Conservation (phyloP, 2,797 vertebrate genomes). For the Echeneis naucrates region DNA sequence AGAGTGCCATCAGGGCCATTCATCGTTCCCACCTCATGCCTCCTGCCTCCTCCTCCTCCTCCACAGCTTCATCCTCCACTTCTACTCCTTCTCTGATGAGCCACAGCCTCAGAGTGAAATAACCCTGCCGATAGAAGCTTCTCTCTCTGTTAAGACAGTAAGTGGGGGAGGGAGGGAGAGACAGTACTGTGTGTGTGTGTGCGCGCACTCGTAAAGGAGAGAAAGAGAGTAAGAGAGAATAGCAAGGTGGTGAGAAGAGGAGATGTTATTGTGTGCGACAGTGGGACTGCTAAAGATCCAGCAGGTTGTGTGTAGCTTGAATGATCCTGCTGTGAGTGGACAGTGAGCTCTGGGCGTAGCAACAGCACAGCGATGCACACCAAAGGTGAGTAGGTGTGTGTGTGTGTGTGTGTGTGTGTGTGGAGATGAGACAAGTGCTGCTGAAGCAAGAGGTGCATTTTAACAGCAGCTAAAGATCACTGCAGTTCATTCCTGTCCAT, state of each 20-base stretch:
- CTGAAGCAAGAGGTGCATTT: slow-evolving; percentile 54
- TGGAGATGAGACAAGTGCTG: slow-evolving; percentile 57
- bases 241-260: slow-evolving; percentile 54
- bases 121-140: slow-evolving; percentile 79
- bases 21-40: slow-evolving; percentile 74
- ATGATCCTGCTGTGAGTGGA: slow-evolving; percentile 72
- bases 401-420: slow-evolving; percentile 32
- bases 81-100: slow-evolving; percentile 78
- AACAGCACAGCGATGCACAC: slow-evolving; percentile 75
- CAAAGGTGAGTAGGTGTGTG: slow-evolving; percentile 74
- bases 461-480: slow-evolving; percentile 56
- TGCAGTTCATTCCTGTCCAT: slow-evolving; percentile 56
- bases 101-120: slow-evolving; percentile 80
- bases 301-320: slow-evolving; percentile 71
- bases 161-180: slow-evolving; percentile 70
- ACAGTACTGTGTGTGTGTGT: slow-evolving; percentile 36
- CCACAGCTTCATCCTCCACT: slow-evolving; percentile 73
- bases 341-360: slow-evolving; percentile 73
- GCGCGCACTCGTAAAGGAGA: slow-evolving; percentile 35
- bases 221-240: slow-evolving; percentile 54
- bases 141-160: slow-evolving; percentile 81
- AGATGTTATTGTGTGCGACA: slow-evolving; percentile 73
- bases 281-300: slow-evolving; percentile 69
- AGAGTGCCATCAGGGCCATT: slow-evolving; percentile 74
- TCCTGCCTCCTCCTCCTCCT: slow-evolving; percentile 65